Evolutionary conservation across 2,888 invertebrate species (phyloP), one percentile per base, ranked within the genome.

Genomic region (Parnassius smintheus): DNA sequence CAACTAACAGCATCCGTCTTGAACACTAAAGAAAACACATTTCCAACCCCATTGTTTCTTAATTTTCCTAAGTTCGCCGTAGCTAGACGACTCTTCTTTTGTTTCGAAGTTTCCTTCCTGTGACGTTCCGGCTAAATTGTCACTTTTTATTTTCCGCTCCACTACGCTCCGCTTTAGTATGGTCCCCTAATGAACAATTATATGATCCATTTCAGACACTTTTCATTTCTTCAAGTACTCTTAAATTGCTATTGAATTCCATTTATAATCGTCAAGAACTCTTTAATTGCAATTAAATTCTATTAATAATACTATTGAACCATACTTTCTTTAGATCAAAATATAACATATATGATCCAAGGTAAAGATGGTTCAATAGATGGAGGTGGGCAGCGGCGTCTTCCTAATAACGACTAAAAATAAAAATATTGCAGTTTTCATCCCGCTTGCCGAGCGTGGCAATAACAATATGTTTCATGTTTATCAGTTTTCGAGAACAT

Each of bases 1-100:
- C 45, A 12, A 45, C 10, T 45, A 45, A 45, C 10, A 45, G 12
- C 45, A 45, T 18, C 42, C 35, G 35, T 35, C 35, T 35, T 35
- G 35, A 35, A 35, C 35, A 35, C 53, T 58, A 70, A 73, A 79
- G 78, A 77, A 83, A 85, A 82, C 81, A 82, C 82, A 82, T 85
- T 87, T 86, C 85, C 85, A 83, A 84, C 77, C 82, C 78, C 83
- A 84, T 86, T 86, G 86, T 87, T 85, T 82, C 78, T 82, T 83
- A 83, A 86, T 87, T 86, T 85, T 85, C 84, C 81, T 78, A 83
- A 86, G 83, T 83, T 83, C 78, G 80, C 78, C 78, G 77, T 78
- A 74, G 71, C 72, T 72, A 74, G 75, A 71, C 76, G 72, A 74
- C 72, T 72, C 77, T 83, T 87, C 77, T 83, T 87, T 88, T 85